Percentiles rank a stretch among this genome's conserved stretches.
These are phyloP conservation scores for Alviniconcha strummeri DNA, from an alignment of 2,888 invertebrate genomes.

Conservation along the genomic window DNA sequence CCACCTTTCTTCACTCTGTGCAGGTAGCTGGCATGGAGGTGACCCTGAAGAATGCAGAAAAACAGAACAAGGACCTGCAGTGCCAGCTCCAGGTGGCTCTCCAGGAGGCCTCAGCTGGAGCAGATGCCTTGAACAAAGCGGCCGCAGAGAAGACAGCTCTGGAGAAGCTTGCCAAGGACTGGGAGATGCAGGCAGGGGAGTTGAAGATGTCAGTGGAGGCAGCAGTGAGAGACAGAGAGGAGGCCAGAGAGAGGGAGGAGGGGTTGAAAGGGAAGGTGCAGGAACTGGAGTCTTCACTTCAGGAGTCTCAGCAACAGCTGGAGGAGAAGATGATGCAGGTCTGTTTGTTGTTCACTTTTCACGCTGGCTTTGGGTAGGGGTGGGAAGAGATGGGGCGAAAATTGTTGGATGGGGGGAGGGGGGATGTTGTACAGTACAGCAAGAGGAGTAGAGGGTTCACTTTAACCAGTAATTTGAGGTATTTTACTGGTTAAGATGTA, in stretches of 20 bases:
- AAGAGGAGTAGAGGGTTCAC: too few species aligned
- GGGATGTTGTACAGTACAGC: too few species aligned
- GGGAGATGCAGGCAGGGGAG: background rate
- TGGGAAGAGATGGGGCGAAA: too few species aligned
- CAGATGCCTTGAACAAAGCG: slow-evolving; percentile 23
- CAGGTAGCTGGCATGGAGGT: slow-evolving; percentile 16
- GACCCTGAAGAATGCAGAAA: background rate
- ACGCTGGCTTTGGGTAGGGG: too few species aligned
- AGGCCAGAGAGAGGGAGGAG: background rate
- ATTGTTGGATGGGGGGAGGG: too few species aligned
- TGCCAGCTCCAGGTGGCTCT: background rate
- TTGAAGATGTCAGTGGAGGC: background rate
- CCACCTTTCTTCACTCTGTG: background rate
- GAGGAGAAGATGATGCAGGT: slow-evolving; percentile 6
- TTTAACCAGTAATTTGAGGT: too few species aligned
- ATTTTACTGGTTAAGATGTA: too few species aligned
- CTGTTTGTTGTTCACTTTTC: background rate
- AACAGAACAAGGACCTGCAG: background rate
- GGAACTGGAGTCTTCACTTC: slow-evolving; percentile 8
- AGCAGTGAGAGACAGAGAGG: background rate
- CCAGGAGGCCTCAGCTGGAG: background rate
- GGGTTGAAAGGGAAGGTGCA: slow-evolving; percentile 1
- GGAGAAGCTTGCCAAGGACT: background rate
- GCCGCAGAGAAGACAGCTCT: slow-evolving; percentile 28
- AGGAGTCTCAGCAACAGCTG: slow-evolving; percentile 2